Evolutionary conservation across 2,888 invertebrate genomes (phyloP).

Genomic region (Oxycera nigricornis): DNA sequence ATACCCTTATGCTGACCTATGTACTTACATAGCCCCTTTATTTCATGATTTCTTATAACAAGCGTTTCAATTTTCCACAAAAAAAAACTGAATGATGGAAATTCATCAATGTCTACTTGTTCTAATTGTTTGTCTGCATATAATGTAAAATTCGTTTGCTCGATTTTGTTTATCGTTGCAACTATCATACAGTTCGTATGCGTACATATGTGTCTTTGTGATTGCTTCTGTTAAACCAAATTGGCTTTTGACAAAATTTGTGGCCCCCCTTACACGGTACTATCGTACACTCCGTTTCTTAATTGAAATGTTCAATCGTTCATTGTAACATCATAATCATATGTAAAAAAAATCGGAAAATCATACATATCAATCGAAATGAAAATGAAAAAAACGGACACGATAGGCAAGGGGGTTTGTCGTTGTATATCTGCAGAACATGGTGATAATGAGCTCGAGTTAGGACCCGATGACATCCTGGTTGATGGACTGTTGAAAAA

Average conservation of each 20-base stretch:
- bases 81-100: background rate
- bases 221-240: constrained; percentile 43
- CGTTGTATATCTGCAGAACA: constrained; percentile 75
- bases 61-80: background rate
- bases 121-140: background rate
- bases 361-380: background rate
- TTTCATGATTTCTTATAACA: background rate
- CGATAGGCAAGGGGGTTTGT: constrained; percentile 64
- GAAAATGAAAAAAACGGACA: constrained; percentile 53
- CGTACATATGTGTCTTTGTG: constrained; percentile 40
- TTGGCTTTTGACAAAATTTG: constrained; percentile 45
- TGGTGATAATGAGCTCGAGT: constrained; percentile 69
- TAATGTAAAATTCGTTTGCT: background rate
- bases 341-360: background rate
- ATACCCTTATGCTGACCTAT: too few relatives aligned
- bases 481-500: constrained; percentile 86
- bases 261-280: constrained; percentile 43
- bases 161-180: constrained; percentile 4
- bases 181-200: constrained; percentile 1
- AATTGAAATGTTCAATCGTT: background rate
- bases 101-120: background rate
- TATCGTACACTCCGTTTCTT: constrained; percentile 41
- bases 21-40: too few relatives aligned
- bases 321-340: background rate
- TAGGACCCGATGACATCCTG: constrained; percentile 73